Conservation (phyloP, 2,113 vertebrate species). For the Spermophilus dauricus region DNA sequence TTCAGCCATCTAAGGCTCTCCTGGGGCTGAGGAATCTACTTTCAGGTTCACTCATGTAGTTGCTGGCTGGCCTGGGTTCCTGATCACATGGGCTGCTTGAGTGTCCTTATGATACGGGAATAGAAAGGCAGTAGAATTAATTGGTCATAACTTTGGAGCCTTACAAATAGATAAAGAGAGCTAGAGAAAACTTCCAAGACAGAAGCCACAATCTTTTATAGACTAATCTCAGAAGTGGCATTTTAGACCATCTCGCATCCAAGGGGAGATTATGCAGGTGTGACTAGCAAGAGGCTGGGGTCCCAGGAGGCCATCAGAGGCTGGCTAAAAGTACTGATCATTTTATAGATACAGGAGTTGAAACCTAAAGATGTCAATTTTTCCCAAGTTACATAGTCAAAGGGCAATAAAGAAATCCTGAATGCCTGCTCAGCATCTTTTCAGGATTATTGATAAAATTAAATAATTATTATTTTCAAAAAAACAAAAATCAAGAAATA, state of each 20-base stretch:
- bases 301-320: not conserved
- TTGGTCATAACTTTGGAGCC: too few species aligned
- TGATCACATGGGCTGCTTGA: accelerated
- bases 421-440: not conserved
- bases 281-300: not conserved
- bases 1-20: not conserved
- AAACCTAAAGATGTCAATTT: not conserved
- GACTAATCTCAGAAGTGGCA: not conserved
- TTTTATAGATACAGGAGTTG: not conserved
- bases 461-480: not conserved
- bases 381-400: not conserved
- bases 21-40: not conserved
- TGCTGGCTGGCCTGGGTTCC: not conserved
- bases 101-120: not conserved
- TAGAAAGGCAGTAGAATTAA: too few species aligned
- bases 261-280: not conserved
- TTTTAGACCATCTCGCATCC: not conserved
- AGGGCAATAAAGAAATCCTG: not conserved
- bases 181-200: not conserved
- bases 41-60: not conserved
- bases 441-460: not conserved
- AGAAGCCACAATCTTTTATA: not conserved
- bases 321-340: not conserved
- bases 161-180: not conserved
- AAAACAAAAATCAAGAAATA: not conserved